Percentiles rank a stretch among this genome's conserved stretches.
phyloP scores from a whole-genome alignment of 2,888 invertebrate species.

The Phania funesta region DNA sequence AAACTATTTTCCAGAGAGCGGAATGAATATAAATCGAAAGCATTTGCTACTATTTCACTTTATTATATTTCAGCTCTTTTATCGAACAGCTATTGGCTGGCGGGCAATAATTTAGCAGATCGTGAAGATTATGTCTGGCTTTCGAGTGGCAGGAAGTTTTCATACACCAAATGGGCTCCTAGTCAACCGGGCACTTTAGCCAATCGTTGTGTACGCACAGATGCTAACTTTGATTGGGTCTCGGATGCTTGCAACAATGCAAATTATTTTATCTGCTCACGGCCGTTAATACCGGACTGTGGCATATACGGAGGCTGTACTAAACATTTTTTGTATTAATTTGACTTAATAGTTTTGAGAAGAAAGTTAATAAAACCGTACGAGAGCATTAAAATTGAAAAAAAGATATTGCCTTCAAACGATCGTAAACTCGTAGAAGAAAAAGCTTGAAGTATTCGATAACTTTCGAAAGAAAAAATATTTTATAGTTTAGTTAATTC shows the following conservation, averaged over 20 bases:
- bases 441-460: no score
- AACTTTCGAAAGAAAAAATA: no score
- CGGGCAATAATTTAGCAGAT: slow-evolving; percentile 43
- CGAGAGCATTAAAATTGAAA: neutral
- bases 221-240: slow-evolving; percentile 26
- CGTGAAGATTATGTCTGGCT: slow-evolving; percentile 27
- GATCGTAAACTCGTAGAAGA: no score
- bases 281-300: neutral
- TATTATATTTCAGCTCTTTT: neutral
- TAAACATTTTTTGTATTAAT: neutral
- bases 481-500: no score
- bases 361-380: neutral
- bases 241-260: neutral
- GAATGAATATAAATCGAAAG: neutral
- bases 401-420: no score
- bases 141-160: slow-evolving; percentile 9
- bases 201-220: slow-evolving; percentile 33
- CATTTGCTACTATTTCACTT: neutral
- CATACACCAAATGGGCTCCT: slow-evolving; percentile 39
- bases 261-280: slow-evolving; percentile 24
- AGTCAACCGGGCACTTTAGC: slow-evolving; percentile 23
- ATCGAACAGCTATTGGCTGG: slow-evolving; percentile 28
- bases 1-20: neutral
- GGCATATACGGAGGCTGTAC: slow-evolving; percentile 12
- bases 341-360: neutral